phyloP scores from a whole-genome alignment of 2,888 invertebrate genomes.

The Stictocephala bisonia region DNA sequence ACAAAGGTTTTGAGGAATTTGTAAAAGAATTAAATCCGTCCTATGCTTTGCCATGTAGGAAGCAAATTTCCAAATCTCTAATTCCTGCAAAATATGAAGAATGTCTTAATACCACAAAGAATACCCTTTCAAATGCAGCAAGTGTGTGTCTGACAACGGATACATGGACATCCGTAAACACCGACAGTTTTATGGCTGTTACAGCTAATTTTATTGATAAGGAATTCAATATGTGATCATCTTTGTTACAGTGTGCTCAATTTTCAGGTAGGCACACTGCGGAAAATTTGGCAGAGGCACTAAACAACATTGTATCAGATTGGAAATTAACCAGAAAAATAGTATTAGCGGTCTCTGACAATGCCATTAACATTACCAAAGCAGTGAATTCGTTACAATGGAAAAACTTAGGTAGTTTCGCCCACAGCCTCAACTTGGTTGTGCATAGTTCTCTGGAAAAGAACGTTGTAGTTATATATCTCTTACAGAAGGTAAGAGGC shows the following conservation, averaged over 20 bases:
- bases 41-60: slow-evolving; percentile 58
- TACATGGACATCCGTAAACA: slow-evolving; percentile 60
- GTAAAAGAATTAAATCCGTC: slow-evolving; percentile 58
- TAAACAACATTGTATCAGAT: slow-evolving; percentile 32
- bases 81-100: slow-evolving; percentile 55
- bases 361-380: slow-evolving; percentile 58
- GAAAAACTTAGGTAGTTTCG: slow-evolving; percentile 59
- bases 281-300: slow-evolving; percentile 37
- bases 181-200: slow-evolving; percentile 59
- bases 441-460: slow-evolving; percentile 55
- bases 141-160: slow-evolving; percentile 58
- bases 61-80: slow-evolving; percentile 55
- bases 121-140: slow-evolving; percentile 26
- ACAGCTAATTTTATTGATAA: slow-evolving; percentile 59
- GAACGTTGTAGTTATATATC: slow-evolving; percentile 47
- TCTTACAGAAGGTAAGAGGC: slow-evolving; percentile 48
- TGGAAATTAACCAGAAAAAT: slow-evolving; percentile 56
- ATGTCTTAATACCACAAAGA: slow-evolving; percentile 47
- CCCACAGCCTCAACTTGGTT: slow-evolving; percentile 59
- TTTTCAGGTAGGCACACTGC: slow-evolving; percentile 55
- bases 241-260: slow-evolving; percentile 55
- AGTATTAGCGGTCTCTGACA: slow-evolving; percentile 51
- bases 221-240: slow-evolving; percentile 50
- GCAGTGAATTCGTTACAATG: slow-evolving; percentile 54
- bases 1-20: slow-evolving; percentile 60